These are phyloP conservation scores for Channa argus DNA, from an alignment of 2,113 vertebrate genomes.

Conservation along the genomic window DNA sequence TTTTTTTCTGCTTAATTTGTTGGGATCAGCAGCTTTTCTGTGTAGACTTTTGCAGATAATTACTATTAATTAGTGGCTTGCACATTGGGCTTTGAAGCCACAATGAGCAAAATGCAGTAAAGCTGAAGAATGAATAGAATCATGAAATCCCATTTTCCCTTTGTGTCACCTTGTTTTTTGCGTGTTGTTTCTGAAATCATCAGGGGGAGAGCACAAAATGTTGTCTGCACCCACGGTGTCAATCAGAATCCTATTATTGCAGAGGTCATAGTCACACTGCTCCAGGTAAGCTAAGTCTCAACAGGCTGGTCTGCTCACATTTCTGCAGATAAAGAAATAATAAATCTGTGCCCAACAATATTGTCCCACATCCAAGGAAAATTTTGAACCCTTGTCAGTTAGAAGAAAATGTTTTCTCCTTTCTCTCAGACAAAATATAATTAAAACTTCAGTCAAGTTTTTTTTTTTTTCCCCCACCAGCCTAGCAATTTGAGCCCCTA, in stretches of 20 bases:
- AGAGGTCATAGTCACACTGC: constrained; percentile 72
- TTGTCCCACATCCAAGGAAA: constrained; percentile 61
- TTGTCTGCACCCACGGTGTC: constrained; percentile 56
- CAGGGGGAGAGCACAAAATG: constrained; percentile 36
- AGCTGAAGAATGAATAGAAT: constrained; percentile 4
- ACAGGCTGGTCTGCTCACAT: constrained; percentile 34
- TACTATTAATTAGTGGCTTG: constrained; percentile 78
- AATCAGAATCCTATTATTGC: constrained; percentile 77
- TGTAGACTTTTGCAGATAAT: constrained; percentile 75
- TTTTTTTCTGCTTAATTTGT: constrained; percentile 71
- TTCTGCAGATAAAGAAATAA: constrained; percentile 64
- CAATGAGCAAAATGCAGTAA: constrained; percentile 43
- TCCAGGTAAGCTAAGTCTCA: constrained; percentile 55
- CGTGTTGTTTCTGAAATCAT: constrained; percentile 40
- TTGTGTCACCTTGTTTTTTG: constrained; percentile 30
- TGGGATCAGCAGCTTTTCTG: constrained; percentile 69
- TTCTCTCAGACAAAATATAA: constrained; percentile 51
- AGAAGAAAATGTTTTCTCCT: constrained; percentile 38
- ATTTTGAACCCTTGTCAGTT: constrained; percentile 60
- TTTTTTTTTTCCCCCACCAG: constrained; percentile 43
- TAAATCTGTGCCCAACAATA: constrained; percentile 48
- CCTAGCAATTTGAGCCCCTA: constrained; percentile 64
- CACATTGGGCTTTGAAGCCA: constrained; percentile 62
- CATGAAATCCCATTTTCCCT: constrained; percentile 9
- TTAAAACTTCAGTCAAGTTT: constrained; percentile 46